Evolutionary conservation across 2,888 invertebrate genomes (phyloP), one percentile per base, ranked within the genome.

Genomic region (Rosalia funebris): DNA sequence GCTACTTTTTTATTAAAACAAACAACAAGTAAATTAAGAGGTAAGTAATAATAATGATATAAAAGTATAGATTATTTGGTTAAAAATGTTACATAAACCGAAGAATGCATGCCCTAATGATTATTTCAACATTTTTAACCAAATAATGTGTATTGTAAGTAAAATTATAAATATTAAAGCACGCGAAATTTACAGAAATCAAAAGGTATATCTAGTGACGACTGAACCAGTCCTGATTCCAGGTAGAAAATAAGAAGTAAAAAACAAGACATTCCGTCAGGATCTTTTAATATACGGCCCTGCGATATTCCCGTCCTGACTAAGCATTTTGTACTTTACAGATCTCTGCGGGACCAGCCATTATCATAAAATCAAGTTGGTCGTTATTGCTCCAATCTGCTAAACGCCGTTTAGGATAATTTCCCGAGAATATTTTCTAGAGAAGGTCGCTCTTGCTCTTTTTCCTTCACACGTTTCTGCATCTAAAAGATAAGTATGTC

Each of bases 341-440:
- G 68, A 68, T 69, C 71, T 66, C 74, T 60, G 50, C 65, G 71
- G 75, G 74, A 73, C 71, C 66, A 60, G 63, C 74, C 73, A 75
- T 77, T 76, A 77, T 73, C 77, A 75, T 77, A 76, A 77, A 77
- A 74, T 71, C 71, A 68, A 67, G 57, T 60, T 36, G 58, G 53
- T 62, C 65, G 67, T 63, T 55, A 61, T 64, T 60, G 63, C 63
- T 66, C 64, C 68, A 60, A 66, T 66, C 63, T 56, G 60, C 57
- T 60, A 54, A 60, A 62, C 66, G 61, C 62, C 63, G 60, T 60
- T 60, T 60, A 60, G 54, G 46, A 60, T 60, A 60, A 56, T 56
- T 60, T 31, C 31, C 36, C 31, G n/a, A 32, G 57, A 41, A 39
- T 16, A 39, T 39, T 46, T 39, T 12, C 15, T 10, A n/a, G 17